Conservation (phyloP, 2,888 invertebrate genomes). For the Acrobasis repandana region DNA sequence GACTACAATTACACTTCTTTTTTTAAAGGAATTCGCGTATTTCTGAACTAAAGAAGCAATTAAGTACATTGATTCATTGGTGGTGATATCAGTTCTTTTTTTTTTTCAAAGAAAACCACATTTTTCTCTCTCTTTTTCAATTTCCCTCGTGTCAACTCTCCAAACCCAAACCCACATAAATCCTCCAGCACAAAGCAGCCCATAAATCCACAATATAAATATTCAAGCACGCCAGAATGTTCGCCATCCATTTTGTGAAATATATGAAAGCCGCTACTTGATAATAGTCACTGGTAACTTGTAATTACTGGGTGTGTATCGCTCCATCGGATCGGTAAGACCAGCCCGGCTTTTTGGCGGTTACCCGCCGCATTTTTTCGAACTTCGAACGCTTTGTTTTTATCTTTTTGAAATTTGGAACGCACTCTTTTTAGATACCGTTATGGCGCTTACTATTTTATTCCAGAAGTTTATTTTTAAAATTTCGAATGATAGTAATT, state of each 20-base stretch:
- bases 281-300: constrained; percentile 77
- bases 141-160: constrained; percentile 15
- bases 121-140: not conserved
- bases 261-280: constrained; percentile 81
- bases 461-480: not conserved
- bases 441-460: constrained; percentile 1
- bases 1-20: too few relatives aligned
- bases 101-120: too few relatives aligned
- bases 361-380: constrained; percentile 38
- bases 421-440: constrained; percentile 10
- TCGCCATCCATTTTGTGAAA: constrained; percentile 78
- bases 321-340: constrained; percentile 60
- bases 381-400: constrained; percentile 25
- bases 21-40: too few relatives aligned
- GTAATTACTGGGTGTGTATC: constrained; percentile 75
- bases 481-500: too few relatives aligned
- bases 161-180: constrained; percentile 46
- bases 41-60: too few relatives aligned
- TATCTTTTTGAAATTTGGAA: constrained; percentile 15
- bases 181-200: constrained; percentile 56
- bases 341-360: constrained; percentile 59
- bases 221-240: constrained; percentile 64
- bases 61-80: too few relatives aligned
- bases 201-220: constrained; percentile 80
- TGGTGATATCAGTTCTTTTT: too few relatives aligned